Base-by-base conservation (phyloP, 2,888 invertebrate species). In the Leptinotarsa haldemani region DNA sequence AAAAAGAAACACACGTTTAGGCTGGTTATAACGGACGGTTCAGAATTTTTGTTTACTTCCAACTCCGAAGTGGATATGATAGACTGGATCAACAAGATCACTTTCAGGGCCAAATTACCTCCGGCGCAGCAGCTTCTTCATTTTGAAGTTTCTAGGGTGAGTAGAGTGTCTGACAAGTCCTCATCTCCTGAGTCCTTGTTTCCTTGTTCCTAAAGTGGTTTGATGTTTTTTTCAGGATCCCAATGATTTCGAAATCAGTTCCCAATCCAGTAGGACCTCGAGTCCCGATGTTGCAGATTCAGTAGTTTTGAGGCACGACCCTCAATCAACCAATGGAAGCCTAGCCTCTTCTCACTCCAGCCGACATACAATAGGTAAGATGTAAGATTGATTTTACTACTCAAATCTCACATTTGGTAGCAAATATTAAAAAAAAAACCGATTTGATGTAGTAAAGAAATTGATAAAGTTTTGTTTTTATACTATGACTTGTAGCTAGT, bases 1-100 rank as follows among this genome's bases (percentile, higher is more conserved):
- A 99, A 99, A 88, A 94, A 96, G 84, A 97, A 97, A 85, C 91
- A 97, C 85, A 97, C 98, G 48, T 97, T 97, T 90, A 92, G 98
- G 63, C 88, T 99, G 73, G 90, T 92, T 68, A 91, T 97, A 80
- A 93, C 93, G 0, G 99, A 99, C 87, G 97, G 97, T 2, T 95
- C 98, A 0, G 97, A 98, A 88, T 98, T 94, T 88, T 89, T 99
- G 77, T 97, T 99, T 87, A 92, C 95, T 63, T 94, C 95, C 66
- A 88, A 91, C 9, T 92, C 90, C 63, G 90, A 92, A 70, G 92
- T 91, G 1, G 93, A 94, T 72, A 93, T 97, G 93, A 90, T 91
- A 82, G 96, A 96, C 74, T 98, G 97, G 97, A 93, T 96, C 18
- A 93, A 94, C 84, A 97, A 97, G 89, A 93, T 99, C 80, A 92